These are phyloP conservation scores for Apogon talboti DNA, from an alignment of 2,797 vertebrate species.

Conservation along the genomic window DNA sequence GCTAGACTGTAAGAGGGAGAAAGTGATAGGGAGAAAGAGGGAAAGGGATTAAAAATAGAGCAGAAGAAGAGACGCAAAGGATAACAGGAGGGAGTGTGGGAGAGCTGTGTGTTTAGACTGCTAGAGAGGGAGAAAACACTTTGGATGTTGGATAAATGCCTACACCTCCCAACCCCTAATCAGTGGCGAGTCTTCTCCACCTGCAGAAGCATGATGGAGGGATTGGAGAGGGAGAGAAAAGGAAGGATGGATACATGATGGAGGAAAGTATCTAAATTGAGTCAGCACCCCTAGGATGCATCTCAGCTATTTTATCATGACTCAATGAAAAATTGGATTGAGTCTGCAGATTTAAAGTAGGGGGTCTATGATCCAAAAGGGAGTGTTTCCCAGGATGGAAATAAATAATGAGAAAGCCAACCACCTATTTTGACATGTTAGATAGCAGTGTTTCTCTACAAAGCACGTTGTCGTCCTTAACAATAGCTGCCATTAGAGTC, in stretches of 20 bases:
- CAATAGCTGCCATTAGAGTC: not conserved
- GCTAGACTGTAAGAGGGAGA: slow-evolving; percentile 9
- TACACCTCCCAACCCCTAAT: slow-evolving; percentile 42
- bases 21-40: slow-evolving; percentile 27
- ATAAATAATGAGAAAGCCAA: slow-evolving; percentile 33
- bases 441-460: slow-evolving; percentile 13
- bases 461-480: slow-evolving; percentile 1
- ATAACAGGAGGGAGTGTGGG: slow-evolving; percentile 22
- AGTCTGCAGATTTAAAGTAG: slow-evolving; percentile 28
- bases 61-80: slow-evolving; percentile 37
- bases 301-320: slow-evolving; percentile 55
- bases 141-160: slow-evolving; percentile 49
- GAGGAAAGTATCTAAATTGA: slow-evolving; percentile 60
- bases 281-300: slow-evolving; percentile 50
- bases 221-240: slow-evolving; percentile 16
- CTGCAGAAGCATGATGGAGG: slow-evolving; percentile 39
- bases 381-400: slow-evolving; percentile 30
- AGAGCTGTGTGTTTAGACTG: slow-evolving; percentile 46
- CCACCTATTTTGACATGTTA: slow-evolving; percentile 20
- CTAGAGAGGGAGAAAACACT: slow-evolving; percentile 41
- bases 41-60: slow-evolving; percentile 19
- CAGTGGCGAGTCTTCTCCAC: slow-evolving; percentile 24
- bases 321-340: slow-evolving; percentile 34
- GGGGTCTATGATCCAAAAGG: slow-evolving; percentile 17
- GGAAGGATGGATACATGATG: slow-evolving; percentile 40